Evolutionary conservation across 1,140 invertebrate species (phyloP).

Genomic region (Drosophila sp.): DNA sequence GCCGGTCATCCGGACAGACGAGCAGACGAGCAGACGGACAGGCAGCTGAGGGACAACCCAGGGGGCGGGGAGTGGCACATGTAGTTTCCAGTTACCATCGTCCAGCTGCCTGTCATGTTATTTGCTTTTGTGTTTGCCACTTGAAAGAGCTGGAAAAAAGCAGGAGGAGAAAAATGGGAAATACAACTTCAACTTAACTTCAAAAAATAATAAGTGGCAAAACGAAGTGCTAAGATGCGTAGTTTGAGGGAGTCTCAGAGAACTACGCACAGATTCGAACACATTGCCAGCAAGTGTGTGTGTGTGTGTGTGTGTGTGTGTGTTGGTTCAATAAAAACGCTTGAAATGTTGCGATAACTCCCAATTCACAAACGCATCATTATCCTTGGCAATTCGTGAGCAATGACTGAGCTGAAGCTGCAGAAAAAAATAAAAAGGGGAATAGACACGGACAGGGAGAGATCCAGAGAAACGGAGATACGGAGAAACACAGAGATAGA

Average conservation of each 20-base stretch:
- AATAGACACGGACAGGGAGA: slow-evolving; percentile 4
- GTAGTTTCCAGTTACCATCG: slow-evolving; percentile 26
- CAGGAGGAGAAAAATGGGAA: neutral
- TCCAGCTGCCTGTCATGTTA: slow-evolving; percentile 3
- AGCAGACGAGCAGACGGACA: slow-evolving; percentile 27
- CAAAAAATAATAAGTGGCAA: slow-evolving; percentile 49
- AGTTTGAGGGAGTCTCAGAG: neutral
- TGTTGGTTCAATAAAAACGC: slow-evolving; percentile 62
- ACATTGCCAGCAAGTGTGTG: neutral
- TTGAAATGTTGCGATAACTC: slow-evolving; percentile 57
- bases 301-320: slow-evolving; percentile 10
- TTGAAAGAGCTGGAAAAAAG: slow-evolving; percentile 11
- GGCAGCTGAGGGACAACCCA: neutral
- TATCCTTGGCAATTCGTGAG: slow-evolving; percentile 57
- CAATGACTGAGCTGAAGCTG: slow-evolving; percentile 15
- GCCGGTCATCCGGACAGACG: slow-evolving; percentile 2
- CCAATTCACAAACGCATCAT: slow-evolving; percentile 78
- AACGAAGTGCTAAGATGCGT: slow-evolving; percentile 38
- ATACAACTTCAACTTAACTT: slow-evolving; percentile 40
- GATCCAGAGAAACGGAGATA: neutral
- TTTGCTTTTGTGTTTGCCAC: slow-evolving; percentile 44
- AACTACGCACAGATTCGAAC: slow-evolving; percentile 7
- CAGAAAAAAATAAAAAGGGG: slow-evolving; percentile 3
- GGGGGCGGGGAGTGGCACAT: slow-evolving; percentile 5
- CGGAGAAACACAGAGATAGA: neutral